These are phyloP conservation scores for Columba guinea DNA, from an alignment of 2,797 vertebrate genomes.

Conservation along the genomic window DNA sequence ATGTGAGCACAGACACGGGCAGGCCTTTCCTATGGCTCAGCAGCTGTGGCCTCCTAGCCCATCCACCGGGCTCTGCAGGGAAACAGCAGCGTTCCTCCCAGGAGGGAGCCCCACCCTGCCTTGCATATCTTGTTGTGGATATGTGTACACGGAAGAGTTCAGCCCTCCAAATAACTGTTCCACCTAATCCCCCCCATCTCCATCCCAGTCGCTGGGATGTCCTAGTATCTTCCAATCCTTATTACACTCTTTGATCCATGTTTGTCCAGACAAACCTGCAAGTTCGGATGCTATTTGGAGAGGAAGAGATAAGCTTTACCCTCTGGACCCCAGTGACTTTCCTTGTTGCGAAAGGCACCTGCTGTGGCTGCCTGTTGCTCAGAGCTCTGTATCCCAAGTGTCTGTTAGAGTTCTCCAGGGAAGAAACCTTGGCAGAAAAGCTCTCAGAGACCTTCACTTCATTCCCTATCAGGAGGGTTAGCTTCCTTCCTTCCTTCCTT, in stretches of 20 bases:
- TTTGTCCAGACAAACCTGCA: background rate
- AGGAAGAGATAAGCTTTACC: background rate
- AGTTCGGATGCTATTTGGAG: background rate
- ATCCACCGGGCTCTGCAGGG: background rate
- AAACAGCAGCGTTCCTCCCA: background rate
- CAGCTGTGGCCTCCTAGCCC: background rate
- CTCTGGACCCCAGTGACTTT: rapidly evolving
- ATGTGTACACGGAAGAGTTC: background rate
- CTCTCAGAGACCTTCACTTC: background rate
- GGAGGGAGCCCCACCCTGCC: background rate
- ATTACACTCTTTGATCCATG: rapidly evolving
- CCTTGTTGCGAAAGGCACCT: background rate
- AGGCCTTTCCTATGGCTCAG: background rate
- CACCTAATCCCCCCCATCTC: rapidly evolving
- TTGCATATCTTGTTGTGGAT: background rate
- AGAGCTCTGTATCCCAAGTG: background rate
- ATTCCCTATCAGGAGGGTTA: background rate
- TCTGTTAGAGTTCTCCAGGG: background rate
- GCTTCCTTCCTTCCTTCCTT: background rate
- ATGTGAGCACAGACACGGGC: background rate
- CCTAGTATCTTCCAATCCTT: background rate
- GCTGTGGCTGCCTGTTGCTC: background rate
- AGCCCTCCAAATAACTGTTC: background rate
- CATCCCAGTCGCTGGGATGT: background rate
- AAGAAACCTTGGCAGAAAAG: background rate